A percentile compares a stretch with the other conserved stretches of the same genome.
These are phyloP conservation scores for Oreochromis aureus DNA, from an alignment of 2,113 vertebrate species.

Conservation along the genomic window DNA sequence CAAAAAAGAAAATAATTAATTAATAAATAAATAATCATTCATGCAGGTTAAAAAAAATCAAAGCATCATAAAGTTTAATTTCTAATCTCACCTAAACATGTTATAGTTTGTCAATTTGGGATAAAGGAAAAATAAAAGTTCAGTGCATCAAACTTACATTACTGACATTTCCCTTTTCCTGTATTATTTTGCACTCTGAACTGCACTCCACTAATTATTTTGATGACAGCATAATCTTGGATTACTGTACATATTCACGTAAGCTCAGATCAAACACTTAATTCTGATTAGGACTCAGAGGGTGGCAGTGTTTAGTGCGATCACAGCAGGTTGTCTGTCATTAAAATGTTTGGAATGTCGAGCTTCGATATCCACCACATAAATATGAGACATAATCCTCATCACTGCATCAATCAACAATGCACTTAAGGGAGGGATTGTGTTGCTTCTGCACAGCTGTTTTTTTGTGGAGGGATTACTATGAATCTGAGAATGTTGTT, in stretches of 20 bases:
- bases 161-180: background rate
- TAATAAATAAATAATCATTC: fast-evolving
- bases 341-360: conserved; percentile 1
- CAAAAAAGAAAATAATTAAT: background rate
- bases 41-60: background rate
- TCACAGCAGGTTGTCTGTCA: conserved; percentile 14
- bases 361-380: background rate
- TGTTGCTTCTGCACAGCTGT: background rate
- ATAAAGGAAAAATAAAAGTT: background rate
- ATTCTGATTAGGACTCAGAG: conserved; percentile 20
- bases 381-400: conserved; percentile 20
- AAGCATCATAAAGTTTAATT: background rate
- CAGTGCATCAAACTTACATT: background rate
- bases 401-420: background rate
- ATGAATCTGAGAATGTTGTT: background rate
- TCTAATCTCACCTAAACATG: background rate
- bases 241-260: conserved; percentile 2
- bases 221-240: conserved; percentile 6
- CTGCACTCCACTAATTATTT: background rate
- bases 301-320: background rate
- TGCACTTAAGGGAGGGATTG: background rate
- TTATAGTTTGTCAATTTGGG: background rate
- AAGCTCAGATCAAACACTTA: conserved; percentile 11
- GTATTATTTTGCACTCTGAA: background rate
- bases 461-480: background rate